Conservation (phyloP, 1,140 invertebrate species). For the Eubasilissa regina region DNA sequence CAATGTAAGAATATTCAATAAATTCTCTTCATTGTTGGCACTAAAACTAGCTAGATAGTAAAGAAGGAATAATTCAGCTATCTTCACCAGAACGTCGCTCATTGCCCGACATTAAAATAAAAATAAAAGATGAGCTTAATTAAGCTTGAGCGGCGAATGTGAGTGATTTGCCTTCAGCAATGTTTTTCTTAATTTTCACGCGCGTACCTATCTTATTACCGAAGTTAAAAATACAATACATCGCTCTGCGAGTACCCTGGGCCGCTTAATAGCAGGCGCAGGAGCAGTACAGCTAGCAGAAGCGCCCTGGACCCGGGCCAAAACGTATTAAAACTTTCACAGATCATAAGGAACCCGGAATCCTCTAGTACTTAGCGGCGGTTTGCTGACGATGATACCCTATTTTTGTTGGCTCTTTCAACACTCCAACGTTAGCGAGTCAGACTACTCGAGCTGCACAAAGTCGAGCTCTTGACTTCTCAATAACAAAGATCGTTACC, state of each 20-base stretch:
- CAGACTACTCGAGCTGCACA: neutral
- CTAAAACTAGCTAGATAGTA: no score
- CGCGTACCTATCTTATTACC: no score
- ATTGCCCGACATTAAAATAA: no score
- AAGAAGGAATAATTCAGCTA: no score
- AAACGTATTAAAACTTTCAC: slow-evolving; percentile 47
- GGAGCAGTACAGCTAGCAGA: slow-evolving; percentile 2
- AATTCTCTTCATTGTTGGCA: no score
- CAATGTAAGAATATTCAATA: no score
- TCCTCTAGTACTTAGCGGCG: slow-evolving; percentile 26
- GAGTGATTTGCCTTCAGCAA: no score
- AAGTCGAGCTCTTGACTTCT: slow-evolving; percentile 2
- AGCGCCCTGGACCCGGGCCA: slow-evolving; percentile 34
- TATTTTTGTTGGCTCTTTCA: slow-evolving; percentile 20
- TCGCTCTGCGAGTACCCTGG: neutral
- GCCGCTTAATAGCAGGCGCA: neutral
- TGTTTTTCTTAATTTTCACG: no score
- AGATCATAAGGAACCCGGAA: slow-evolving; percentile 28
- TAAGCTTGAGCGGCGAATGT: no score
- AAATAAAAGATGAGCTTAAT: no score
- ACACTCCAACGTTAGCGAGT: neutral
- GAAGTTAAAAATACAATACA: neutral
- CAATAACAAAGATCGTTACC: slow-evolving; percentile 25
- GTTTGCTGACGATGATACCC: slow-evolving; percentile 19
- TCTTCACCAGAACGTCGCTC: no score